phyloP scores from a whole-genome alignment of 64 coral and sea anemone genomes.

The Porites australiensis region DNA sequence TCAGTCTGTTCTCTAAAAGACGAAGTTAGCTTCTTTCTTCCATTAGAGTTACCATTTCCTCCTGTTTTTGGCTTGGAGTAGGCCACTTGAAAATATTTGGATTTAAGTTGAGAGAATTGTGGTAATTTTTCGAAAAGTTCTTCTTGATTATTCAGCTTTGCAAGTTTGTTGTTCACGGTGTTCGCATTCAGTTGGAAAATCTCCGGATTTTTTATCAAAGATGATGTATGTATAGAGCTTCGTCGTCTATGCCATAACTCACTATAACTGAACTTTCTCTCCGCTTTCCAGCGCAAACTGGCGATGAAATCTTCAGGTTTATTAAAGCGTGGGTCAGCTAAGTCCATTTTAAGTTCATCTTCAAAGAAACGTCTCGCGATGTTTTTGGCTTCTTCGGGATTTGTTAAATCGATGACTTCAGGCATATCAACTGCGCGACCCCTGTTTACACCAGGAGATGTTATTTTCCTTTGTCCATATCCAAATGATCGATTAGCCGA shows the following conservation, averaged over 20 bases:
- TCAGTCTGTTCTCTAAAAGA: neutral
- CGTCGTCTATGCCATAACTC: constrained; percentile 21
- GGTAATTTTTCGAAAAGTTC: neutral
- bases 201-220: neutral
- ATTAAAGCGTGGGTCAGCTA: constrained; percentile 3
- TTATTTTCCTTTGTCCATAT: constrained; percentile 13
- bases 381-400: constrained; percentile 5
- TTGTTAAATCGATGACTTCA: constrained; percentile 16
- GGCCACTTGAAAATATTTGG: neutral
- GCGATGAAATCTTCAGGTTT: neutral
- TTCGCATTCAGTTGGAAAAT: neutral
- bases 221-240: neutral
- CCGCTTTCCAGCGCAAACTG: neutral
- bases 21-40: neutral
- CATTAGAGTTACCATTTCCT: neutral
- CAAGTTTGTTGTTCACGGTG: neutral
- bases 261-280: constrained; percentile 11
- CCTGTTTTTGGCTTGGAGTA: constrained; percentile 11
- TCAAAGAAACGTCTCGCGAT: constrained; percentile 18
- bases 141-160: neutral
- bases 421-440: neutral
- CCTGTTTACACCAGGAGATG: constrained; percentile 5
- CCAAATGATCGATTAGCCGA: neutral
- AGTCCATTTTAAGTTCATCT: constrained; percentile 28
- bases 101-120: neutral